phyloP scores from a whole-genome alignment of 2,888 invertebrate species.

The Drosophila koepferae region DNA sequence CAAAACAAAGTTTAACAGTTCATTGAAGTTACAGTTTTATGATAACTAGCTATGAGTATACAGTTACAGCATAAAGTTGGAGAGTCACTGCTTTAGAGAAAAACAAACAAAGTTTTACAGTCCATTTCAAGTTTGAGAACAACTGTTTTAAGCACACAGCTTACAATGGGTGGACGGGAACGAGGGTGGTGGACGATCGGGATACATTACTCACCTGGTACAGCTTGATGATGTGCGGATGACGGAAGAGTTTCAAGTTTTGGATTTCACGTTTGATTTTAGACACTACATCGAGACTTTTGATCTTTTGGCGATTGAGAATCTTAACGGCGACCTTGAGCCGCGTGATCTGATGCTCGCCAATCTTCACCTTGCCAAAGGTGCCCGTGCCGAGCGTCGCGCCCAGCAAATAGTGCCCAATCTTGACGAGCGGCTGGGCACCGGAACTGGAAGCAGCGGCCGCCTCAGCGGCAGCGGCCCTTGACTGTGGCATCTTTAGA shows the following conservation, averaged over 20 bases:
- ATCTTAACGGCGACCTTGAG: constrained; percentile 99
- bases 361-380: constrained; percentile 99
- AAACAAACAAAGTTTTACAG: too few species aligned
- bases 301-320: constrained; percentile 98
- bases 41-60: too few species aligned
- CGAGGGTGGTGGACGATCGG: too few species aligned
- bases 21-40: too few species aligned
- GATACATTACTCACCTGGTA: constrained; percentile 87
- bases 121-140: too few species aligned
- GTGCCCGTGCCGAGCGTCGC: constrained; percentile 96
- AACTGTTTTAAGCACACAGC: too few species aligned
- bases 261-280: constrained; percentile 99
- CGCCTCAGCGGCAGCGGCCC: constrained; percentile 76
- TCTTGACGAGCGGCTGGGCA: constrained; percentile 94
- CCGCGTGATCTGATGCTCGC: constrained; percentile 98
- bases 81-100: too few species aligned
- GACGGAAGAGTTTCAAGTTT: constrained; percentile 99
- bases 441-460: constrained; percentile 66
- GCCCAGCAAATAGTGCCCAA: constrained; percentile 97
- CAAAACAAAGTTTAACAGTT: too few species aligned
- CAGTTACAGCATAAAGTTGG: too few species aligned
- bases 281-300: constrained; percentile 99
- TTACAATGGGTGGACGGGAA: neutral
- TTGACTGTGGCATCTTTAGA: constrained; percentile 78
- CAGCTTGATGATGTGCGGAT: constrained; percentile 99